Base-by-base conservation (phyloP, 1,140 invertebrate genomes). In the Ips nitidus region DNA sequence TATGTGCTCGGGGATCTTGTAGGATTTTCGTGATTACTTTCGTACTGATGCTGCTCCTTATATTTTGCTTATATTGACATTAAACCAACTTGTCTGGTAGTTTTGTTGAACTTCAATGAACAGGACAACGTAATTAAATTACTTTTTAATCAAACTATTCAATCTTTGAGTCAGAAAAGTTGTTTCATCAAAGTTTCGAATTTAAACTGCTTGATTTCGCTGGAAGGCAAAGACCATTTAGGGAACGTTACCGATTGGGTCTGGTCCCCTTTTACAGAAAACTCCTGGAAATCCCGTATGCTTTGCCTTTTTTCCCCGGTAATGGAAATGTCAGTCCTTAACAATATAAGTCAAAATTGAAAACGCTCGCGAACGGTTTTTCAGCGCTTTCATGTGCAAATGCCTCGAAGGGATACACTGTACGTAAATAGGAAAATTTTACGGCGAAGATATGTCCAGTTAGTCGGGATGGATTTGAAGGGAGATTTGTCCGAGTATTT, bases 271-370 rank as follows among this genome's bases (percentile, higher is more conserved):
- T 3, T 6, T 36, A 47, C 38, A 40, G 57, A 41, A 59, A 59
- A 59, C 57, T 40, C 38, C 39, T 6, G 57, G 38, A 59, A 59
- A 59, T 59, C 57, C 59, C 52, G 50, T 63, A 63, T 41, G 43
- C 36, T 63, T 52, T 52, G 41, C 61, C 45, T 61, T 61, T 55
- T 57, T 58, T 65, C 40, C 43, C 53, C 52, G 41, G 56, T 68
- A 68, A 68, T 68, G 57, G 66, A 68, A 68, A 68, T 60, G 57
- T 68, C 66, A 68, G 45, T 43, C n/a, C 50, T n/a, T 68, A 41
- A 68, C 57, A 68, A 68, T 52, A 68, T 60, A 68, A 68, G 57
- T 59, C 57, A 59, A 68, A 68, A 60, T 68, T 68, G 66, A 60
- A 68, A 68, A 68, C 60, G 66, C 47, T 57, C 60, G 47, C 57